These are phyloP conservation scores for Cherax destructor DNA, from an alignment of 1,140 invertebrate genomes.

Conservation along the genomic window DNA sequence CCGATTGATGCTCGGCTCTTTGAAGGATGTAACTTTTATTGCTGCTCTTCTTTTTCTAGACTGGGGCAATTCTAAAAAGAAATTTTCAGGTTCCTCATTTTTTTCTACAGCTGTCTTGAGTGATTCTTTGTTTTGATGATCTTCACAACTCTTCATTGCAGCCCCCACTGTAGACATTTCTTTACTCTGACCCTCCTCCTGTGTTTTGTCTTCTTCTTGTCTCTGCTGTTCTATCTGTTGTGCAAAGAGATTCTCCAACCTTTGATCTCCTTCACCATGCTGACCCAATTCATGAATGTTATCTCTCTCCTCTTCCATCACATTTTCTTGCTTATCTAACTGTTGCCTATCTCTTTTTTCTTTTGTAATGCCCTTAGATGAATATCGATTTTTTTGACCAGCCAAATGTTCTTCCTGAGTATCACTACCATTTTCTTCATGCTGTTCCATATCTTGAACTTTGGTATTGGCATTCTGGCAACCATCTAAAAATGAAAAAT, in stretches of 20 bases:
- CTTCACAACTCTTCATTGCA: background rate
- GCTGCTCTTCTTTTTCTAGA: slow-evolving; percentile 11
- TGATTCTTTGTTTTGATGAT: background rate
- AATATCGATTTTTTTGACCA: background rate
- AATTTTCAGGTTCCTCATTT: too few species aligned
- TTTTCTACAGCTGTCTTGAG: background rate
- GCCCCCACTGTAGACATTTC: background rate
- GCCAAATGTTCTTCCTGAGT: background rate
- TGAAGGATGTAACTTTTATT: slow-evolving; percentile 3
- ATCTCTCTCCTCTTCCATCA: background rate
- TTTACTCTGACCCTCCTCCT: background rate
- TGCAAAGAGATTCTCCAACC: too few species aligned
- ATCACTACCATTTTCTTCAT: background rate
- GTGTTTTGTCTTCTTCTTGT: background rate
- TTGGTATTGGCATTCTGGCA: too few species aligned
- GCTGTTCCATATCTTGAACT: background rate
- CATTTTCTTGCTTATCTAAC: background rate
- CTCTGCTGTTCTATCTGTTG: too few species aligned
- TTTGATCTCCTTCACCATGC: too few species aligned
- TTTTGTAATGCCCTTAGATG: background rate
- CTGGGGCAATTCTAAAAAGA: background rate
- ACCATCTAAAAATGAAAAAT: background rate
- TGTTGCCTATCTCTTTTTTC: background rate
- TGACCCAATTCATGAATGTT: background rate
- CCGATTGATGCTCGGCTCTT: background rate